These are phyloP conservation scores for Argentina silus DNA, from an alignment of 2,797 vertebrate species.

Conservation along the genomic window DNA sequence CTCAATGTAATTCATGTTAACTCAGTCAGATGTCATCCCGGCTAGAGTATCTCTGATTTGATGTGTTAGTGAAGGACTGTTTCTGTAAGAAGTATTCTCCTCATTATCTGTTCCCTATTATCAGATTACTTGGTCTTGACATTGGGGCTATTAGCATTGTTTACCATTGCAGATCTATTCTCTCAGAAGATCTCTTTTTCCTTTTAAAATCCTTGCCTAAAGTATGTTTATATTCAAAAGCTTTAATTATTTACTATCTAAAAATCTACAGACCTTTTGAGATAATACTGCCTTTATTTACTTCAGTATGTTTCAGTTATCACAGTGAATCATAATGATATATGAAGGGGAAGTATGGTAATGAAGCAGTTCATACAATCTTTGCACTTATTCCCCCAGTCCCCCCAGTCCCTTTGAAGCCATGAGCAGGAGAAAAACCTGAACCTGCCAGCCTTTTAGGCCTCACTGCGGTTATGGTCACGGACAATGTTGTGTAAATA, in stretches of 20 bases:
- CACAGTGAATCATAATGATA: too few species aligned
- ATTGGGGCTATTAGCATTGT: too few species aligned
- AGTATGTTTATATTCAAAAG: neutral
- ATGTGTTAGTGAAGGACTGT: neutral
- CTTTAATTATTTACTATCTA: neutral
- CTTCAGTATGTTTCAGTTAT: too few species aligned
- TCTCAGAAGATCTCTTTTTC: neutral
- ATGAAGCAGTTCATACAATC: neutral
- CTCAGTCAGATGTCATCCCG: neutral
- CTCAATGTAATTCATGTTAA: neutral
- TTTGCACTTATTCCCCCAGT: conserved; percentile 5
- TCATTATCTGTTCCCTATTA: too few species aligned
- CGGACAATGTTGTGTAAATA: conserved; percentile 35
- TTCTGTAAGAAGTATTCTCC: too few species aligned
- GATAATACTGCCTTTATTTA: too few species aligned
- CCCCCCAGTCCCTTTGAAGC: neutral
- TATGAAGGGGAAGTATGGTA: neutral
- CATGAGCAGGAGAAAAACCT: neutral
- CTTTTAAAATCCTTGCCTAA: neutral
- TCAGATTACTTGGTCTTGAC: too few species aligned
- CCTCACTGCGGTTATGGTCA: conserved; percentile 1
- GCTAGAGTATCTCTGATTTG: neutral
- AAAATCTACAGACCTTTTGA: too few species aligned
- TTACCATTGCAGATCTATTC: too few species aligned
- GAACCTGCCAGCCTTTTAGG: neutral